phyloP scores from a whole-genome alignment of 1,140 invertebrate genomes.

The Heliconius nattereri region DNA sequence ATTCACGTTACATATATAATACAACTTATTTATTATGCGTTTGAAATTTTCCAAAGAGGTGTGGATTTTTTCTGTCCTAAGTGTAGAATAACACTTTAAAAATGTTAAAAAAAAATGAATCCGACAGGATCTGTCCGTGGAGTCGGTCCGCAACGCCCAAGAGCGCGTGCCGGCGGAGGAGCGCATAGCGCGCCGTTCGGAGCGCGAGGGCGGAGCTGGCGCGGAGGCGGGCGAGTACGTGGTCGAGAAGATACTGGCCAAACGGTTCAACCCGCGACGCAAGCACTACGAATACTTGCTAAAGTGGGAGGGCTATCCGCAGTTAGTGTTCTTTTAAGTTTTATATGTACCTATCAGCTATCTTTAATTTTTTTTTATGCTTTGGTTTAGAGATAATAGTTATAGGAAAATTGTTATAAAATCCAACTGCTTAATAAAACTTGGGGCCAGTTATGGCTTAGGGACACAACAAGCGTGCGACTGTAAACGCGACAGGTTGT shows the following conservation, averaged over 20 bases:
- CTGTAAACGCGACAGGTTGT: too few species aligned
- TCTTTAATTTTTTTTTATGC: too few species aligned
- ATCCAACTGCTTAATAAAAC: too few species aligned
- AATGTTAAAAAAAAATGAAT: neutral
- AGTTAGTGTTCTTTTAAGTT: constrained; percentile 79
- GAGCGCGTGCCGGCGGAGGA: constrained; percentile 75
- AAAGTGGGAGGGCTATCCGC: constrained; percentile 90
- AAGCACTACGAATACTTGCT: constrained; percentile 90
- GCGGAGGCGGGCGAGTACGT: constrained; percentile 83
- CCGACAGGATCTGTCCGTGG: constrained; percentile 48
- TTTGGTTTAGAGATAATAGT: too few species aligned
- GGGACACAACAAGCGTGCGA: too few species aligned
- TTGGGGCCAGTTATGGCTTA: too few species aligned
- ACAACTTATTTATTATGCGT: too few species aligned
- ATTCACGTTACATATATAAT: too few species aligned
- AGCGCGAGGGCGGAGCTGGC: constrained; percentile 65
- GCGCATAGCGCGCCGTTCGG: constrained; percentile 74
- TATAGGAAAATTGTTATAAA: too few species aligned
- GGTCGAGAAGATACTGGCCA: constrained; percentile 90
- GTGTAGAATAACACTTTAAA: too few species aligned
- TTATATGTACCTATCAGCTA: neutral
- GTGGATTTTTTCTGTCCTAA: too few species aligned
- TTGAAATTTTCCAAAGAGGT: too few species aligned
- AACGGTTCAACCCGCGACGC: constrained; percentile 89
- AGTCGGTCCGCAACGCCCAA: constrained; percentile 68